Base-by-base conservation (phyloP, 2,797 vertebrate species). In the Anabacerthia variegaticeps region DNA sequence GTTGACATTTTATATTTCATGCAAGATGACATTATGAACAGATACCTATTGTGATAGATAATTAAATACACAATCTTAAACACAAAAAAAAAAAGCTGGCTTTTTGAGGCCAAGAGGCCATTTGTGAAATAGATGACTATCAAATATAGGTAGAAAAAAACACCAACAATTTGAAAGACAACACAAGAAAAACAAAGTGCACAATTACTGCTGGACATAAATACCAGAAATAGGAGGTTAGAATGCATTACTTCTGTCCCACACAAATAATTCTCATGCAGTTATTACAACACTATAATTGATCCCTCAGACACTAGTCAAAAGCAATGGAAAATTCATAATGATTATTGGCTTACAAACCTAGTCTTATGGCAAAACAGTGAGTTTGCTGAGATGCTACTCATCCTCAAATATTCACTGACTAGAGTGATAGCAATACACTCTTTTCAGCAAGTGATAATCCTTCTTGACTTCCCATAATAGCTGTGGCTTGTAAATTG, bases 251-350 rank as follows among this genome's bases (percentile, higher is more conserved):
- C 58, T 61, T 68, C 32, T 69, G 39, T 34, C 34, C 27, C 58
- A 79, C 24, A 59, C 21, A 74, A 71, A 54, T 49, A 85, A 51
- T 71, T 90, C 26, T 67, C 34, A 59, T 58, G 56, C 6, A 72
- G 11, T 83, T 86, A 68, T 39, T 58, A 72, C 8, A 63, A 23
- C 8, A 73, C 6, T 63, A 12, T 44, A 23, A 66, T 8, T 44
- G 21, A 81, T 88, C 21, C 24, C 43, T 81, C 51, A 80, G 43
- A 68, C 8, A 69, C 27, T 34, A 58, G 39, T 67, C 34, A 83
- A 92, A 85, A 75, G 2, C 62, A 84, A 51, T 59, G 15, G 80
- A 84, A 92, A 81, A 44, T 61, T 90, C 39, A 41, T 76, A 32
- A n/a, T 43, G 21, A 63, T 43, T 67, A 71, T 1, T 81, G 28